Conservation (phyloP, 2,797 vertebrate genomes). For the Chloroceryle amazona region DNA sequence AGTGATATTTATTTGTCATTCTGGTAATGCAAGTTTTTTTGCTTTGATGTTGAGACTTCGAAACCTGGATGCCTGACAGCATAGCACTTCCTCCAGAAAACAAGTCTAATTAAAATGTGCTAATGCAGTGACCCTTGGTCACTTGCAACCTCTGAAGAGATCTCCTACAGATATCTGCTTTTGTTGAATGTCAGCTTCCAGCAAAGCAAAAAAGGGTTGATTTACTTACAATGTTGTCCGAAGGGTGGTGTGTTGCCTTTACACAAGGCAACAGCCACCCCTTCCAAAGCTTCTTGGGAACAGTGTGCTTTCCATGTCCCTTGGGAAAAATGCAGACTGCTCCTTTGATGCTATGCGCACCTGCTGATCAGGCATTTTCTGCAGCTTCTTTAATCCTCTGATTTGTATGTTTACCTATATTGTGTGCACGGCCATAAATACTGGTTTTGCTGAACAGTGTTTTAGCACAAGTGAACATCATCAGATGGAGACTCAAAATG, state of each 20-base stretch:
- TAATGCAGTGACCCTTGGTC: background rate
- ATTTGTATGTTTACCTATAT: background rate
- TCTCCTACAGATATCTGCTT: background rate
- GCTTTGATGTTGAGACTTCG: conserved; percentile 36
- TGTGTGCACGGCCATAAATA: background rate
- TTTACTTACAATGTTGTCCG: background rate
- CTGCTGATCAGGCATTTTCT: background rate
- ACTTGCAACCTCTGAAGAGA: background rate
- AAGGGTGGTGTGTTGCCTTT: background rate
- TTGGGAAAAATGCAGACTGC: background rate
- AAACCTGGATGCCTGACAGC: conserved; percentile 35
- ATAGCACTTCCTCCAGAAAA: conserved; percentile 1
- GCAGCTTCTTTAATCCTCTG: background rate
- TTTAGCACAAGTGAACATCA: background rate
- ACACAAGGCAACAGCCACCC: background rate
- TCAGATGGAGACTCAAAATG: background rate
- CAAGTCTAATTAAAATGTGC: conserved; percentile 33
- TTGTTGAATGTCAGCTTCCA: background rate
- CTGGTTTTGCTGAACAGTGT: background rate
- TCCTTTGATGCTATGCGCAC: background rate
- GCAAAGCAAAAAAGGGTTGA: background rate
- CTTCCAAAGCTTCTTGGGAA: background rate
- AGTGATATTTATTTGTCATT: conserved; percentile 62
- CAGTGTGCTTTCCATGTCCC: background rate
- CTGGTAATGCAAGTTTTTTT: conserved; percentile 19